Evolutionary conservation across 92 coral and sea anemone genomes (phyloP).

Genomic region (Pocillopora meandrina): DNA sequence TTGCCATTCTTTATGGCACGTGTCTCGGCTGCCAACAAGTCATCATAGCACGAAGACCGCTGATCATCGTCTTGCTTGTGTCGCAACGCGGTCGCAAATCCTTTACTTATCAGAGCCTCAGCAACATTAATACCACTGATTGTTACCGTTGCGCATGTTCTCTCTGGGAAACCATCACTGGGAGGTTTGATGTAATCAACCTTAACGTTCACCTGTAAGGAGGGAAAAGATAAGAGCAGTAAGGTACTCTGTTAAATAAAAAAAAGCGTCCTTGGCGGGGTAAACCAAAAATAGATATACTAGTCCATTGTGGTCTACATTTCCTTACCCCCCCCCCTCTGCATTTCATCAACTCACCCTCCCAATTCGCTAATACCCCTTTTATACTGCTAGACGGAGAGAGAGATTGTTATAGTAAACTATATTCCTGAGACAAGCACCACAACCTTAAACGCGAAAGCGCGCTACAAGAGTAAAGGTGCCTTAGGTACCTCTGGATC

Average conservation of each 20-base stretch:
- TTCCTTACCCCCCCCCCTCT: not conserved
- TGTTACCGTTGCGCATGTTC: constrained; percentile 90
- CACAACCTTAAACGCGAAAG: too few relatives aligned
- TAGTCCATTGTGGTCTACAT: too few relatives aligned
- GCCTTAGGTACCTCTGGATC: too few relatives aligned
- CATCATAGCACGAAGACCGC: constrained; percentile 95
- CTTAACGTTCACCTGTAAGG: constrained; percentile 77
- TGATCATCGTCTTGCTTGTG: constrained; percentile 99
- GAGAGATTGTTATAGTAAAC: too few relatives aligned
- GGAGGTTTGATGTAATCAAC: constrained; percentile 94
- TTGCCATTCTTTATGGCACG: constrained; percentile 91
- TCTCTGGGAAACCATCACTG: constrained; percentile 96
- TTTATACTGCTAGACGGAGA: too few relatives aligned
- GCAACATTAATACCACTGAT: constrained; percentile 89
- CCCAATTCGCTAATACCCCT: too few relatives aligned
- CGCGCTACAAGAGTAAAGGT: too few relatives aligned
- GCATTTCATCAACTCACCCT: not conserved
- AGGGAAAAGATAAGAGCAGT: not conserved
- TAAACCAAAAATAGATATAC: too few relatives aligned
- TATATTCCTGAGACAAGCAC: too few relatives aligned
- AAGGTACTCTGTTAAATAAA: not conserved
- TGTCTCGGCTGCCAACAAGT: constrained; percentile 93
- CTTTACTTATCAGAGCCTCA: constrained; percentile 96
- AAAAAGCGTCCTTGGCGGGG: too few relatives aligned
- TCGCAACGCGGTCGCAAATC: constrained; percentile 96